Base-by-base conservation (phyloP, 2,113 vertebrate genomes). In the Stercorarius parasiticus region DNA sequence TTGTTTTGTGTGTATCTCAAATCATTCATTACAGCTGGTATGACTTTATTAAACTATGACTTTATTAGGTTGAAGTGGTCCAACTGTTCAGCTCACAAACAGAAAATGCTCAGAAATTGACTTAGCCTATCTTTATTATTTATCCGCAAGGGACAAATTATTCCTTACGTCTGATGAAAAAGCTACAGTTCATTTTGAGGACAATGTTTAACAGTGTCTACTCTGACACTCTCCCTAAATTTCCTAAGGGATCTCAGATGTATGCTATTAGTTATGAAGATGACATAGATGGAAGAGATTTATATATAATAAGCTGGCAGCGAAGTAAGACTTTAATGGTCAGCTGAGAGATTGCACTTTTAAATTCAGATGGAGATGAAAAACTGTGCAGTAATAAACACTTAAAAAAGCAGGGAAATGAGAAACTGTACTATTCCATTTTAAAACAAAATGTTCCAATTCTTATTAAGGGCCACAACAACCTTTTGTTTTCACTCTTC, bases 291-390 rank as follows among this genome's bases (percentile, higher is more conserved):
- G 71, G 62, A 85, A 78, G 53, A 90, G 26, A 69, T 92, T 92
- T 92, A 77, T 71, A 36, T 74, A 73, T 82, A 94, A 92, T 71
- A 94, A 81, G 4, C 29, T 86, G 87, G 40, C 53, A 86, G n/a
- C 38, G 81, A 92, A 93, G 43, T 70, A 78, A 92, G 42, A 47
- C 26, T 90, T 86, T 81, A 88, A 76, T 82, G 43, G 76, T 84
- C 88, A 93, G 17, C 50, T 78, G 77, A 89, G 76, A 71, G 40
- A 64, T 8, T 78, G 64, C 64, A 74, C 40, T 71, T 92, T 88
- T 91, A 49, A 88, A 96, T 86, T 95, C 38, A 74, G 34, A 86
- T 66, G 47, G 47, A 86, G 50, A 76, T 88, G 59, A 74, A 96
- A 95, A 93, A 71, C 17, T 82, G 58, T 70, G 40, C 16, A 53